Base-by-base conservation (phyloP, 30 jellyfish, hydroid and myxozoan genomes). In the Hydractinia echinata region DNA sequence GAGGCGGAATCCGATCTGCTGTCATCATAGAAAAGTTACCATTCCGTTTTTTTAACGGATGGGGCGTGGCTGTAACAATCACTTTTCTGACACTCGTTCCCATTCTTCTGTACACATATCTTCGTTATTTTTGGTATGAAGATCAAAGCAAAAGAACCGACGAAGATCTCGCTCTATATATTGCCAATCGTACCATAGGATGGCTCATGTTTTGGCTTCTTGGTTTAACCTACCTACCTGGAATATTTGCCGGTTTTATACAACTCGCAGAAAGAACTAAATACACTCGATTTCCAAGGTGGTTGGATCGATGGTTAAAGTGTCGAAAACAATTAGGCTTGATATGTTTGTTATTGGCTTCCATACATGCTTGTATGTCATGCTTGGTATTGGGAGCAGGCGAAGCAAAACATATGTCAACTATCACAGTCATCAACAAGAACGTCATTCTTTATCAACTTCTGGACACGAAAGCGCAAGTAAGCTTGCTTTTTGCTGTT, bases 251-350 rank as follows among this genome's bases (percentile, higher is more conserved):
- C 9, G 90, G 92, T 8, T 72, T 90, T 84, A 6, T 90, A 8
- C 97, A 90, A 72, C 53, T 90, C 19, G 49, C 19, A 82, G 62
- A 82, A 51, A 94, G 97, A 8, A 90, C 97, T 16, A 90, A 90
- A 67, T 82, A 90, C 76, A 55, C 73, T 70, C 62, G 79, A 50
- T 90, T 90, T 54, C 95, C 97, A 10, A 48, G 68, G n/a, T 90
- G 97, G 97, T 72, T 90, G 19, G 95, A 90, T 74, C 79, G 88
- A 58, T 90, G 95, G 95, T 64, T 90, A 95, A 90, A 90, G 70
- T 60, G 93, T 8, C 89, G 97, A 51, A 90, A 90, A 70, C 95
- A 90, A 84, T 81, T 90, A 44, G 97, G 97, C 52, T 55, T 90
- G 87, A 69, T 74, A 15, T 87, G 86, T 8, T 76, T 90, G 82